These are phyloP conservation scores for Gymnopithys bicolor DNA, from an alignment of 2,797 vertebrate genomes.

Conservation along the genomic window DNA sequence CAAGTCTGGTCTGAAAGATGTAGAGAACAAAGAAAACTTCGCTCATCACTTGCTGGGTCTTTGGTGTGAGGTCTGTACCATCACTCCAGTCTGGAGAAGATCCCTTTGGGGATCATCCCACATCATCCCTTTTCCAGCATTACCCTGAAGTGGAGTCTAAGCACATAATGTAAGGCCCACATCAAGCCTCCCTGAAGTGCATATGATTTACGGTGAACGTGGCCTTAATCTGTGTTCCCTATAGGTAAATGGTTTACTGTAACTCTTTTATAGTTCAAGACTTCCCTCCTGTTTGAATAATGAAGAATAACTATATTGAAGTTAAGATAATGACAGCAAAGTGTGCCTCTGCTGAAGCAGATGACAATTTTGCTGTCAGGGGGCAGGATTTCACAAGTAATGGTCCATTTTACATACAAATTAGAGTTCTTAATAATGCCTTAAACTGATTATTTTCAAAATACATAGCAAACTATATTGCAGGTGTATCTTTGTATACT, in stretches of 20 bases:
- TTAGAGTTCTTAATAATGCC: background rate
- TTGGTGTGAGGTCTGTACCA: background rate
- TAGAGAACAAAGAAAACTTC: background rate
- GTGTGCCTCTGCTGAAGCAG: background rate
- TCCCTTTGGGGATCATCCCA: background rate
- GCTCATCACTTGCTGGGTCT: background rate
- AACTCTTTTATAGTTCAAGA: background rate
- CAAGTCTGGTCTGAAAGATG: background rate
- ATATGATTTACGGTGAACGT: background rate
- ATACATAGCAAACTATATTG: slow-evolving; percentile 9
- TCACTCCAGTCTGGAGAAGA: background rate
- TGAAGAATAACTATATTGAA: background rate
- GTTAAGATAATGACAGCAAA: background rate
- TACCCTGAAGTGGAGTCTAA: background rate
- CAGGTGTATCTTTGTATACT: slow-evolving; percentile 15
- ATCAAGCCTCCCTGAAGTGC: background rate
- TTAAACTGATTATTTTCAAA: slow-evolving; percentile 53
- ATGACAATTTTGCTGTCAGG: background rate
- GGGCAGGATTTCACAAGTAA: slow-evolving; percentile 8
- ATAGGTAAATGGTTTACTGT: background rate
- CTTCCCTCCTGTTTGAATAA: background rate
- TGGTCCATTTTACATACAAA: background rate
- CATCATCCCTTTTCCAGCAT: background rate
- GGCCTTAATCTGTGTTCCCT: background rate
- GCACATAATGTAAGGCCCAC: background rate